Base-by-base conservation (phyloP, 2,113 vertebrate genomes). In the Cyanistes caeruleus region DNA sequence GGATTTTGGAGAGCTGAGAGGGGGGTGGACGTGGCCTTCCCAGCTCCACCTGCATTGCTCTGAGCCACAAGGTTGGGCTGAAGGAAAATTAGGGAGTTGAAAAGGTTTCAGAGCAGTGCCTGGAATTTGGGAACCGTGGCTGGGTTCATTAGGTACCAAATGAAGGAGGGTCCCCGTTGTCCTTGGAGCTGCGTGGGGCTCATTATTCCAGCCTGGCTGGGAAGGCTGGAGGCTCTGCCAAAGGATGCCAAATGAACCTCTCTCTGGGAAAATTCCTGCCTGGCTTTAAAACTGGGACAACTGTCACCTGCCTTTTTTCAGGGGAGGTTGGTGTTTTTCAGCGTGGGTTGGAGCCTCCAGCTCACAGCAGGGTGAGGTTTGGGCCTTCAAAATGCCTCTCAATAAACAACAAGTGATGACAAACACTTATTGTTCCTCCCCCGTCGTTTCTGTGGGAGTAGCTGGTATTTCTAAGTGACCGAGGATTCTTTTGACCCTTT, bases 401-500 rank as follows among this genome's bases (percentile, higher is more conserved):
- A 39, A 33, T 28, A 76, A 93, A 87, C 77, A 67, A 11, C 11
- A 43, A 92, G 80, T 31, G 48, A 49, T 67, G 80, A 84, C 68
- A 90, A 80, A 77, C 73, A 22, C 59, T 78, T 31, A 70, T 46
- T 80, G 80, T 59, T 63, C 56, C 74, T 85, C 92, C 72, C 59
- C 52, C 18, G 6, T 20, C 13, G 55, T 44, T 23, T 39, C 69
- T 20, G 84, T 68, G 92, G 93, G 87, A 76, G 93, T 19, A 68
- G 87, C 77, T 74, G 90, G 41, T 87, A 58, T 92, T 90, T 90
- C 89, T 23, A 39, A 92, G 92, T 94, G 91, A 90, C 91, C 64
- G 39, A 91, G 90, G 52, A 60, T 60, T 93, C 23, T 16, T 72
- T 51, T 96, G 93, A 95, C 96, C 96, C 97, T 83, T 85, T 68